A percentile compares a stretch with the other conserved stretches of the same genome.
phyloP scores from a whole-genome alignment of 2,888 invertebrate genomes.

The Parasteatoda lunata region DNA sequence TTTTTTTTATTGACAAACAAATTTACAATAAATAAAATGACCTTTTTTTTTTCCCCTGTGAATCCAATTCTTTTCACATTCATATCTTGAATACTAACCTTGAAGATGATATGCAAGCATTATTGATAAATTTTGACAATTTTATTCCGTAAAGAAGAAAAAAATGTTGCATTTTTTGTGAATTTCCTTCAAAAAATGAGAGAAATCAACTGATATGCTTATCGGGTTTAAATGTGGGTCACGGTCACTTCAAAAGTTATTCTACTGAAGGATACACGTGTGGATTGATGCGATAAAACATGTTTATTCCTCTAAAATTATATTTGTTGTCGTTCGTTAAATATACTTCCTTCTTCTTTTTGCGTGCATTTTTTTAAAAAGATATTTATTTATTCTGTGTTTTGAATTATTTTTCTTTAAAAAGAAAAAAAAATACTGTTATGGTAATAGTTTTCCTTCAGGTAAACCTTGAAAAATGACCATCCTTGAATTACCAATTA shows the following conservation, averaged over 20 bases:
- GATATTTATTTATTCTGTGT: not conserved
- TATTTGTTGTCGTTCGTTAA: not conserved
- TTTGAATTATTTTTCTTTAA: not conserved
- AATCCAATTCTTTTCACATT: not conserved
- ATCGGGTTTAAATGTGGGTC: conserved; percentile 35
- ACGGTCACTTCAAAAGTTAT: conserved; percentile 4
- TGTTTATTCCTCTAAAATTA: conserved; percentile 35
- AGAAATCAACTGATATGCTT: conserved; percentile 19
- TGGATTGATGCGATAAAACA: conserved; percentile 14
- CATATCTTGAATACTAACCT: conserved; percentile 9
- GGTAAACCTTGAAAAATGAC: not conserved
- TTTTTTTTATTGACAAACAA: too few relatives aligned
- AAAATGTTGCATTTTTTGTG: not conserved
- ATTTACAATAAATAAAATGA: too few relatives aligned
- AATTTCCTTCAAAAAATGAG: conserved; percentile 8
- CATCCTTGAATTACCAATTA: not conserved
- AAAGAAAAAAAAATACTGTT: not conserved
- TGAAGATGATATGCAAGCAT: conserved; percentile 11
- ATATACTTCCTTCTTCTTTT: conserved; percentile 30
- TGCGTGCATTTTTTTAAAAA: not conserved
- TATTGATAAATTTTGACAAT: conserved; percentile 15
- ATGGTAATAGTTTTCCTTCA: too few relatives aligned
- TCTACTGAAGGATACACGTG: conserved; percentile 24
- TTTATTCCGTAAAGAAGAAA: not conserved
- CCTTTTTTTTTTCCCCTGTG: too few relatives aligned